Conservation (phyloP, 2,888 invertebrate species). For the Pyrgus malvae region DNA sequence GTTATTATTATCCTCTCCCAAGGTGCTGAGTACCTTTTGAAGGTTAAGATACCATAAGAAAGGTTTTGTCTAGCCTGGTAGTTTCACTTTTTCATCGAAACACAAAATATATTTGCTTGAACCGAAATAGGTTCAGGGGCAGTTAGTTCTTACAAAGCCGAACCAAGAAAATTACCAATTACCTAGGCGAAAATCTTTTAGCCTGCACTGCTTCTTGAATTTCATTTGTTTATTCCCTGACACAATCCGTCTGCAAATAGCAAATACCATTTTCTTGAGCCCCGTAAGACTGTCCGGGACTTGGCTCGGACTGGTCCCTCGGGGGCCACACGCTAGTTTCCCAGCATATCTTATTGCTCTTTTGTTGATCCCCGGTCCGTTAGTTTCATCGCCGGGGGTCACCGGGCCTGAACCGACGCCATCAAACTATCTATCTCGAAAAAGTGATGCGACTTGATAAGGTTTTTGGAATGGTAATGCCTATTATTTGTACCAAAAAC, state of each 20-base stretch:
- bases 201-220: not conserved
- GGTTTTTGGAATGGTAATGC: too few relatives aligned
- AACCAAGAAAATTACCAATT: too few relatives aligned
- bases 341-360: slow-evolving; percentile 82
- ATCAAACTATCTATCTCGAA: slow-evolving; percentile 27
- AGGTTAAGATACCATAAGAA: too few relatives aligned
- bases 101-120: too few relatives aligned
- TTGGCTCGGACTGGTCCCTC: slow-evolving; percentile 55
- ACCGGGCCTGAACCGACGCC: slow-evolving; percentile 42
- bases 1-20: too few relatives aligned
- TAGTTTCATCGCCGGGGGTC: slow-evolving; percentile 79
- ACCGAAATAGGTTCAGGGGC: too few relatives aligned
- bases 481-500: too few relatives aligned
- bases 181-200: too few relatives aligned
- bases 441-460: not conserved
- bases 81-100: too few relatives aligned
- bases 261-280: slow-evolving; percentile 50
- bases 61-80: too few relatives aligned
- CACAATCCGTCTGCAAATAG: slow-evolving; percentile 33
- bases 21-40: too few relatives aligned
- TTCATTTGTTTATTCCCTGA: not conserved
- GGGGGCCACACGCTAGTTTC: slow-evolving; percentile 78
- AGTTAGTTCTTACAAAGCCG: too few relatives aligned
- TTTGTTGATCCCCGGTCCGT: slow-evolving; percentile 79
- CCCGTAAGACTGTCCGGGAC: slow-evolving; percentile 49